Evolutionary conservation across 2,113 vertebrate species (phyloP).

Genomic region (Ahaetulla prasina): DNA sequence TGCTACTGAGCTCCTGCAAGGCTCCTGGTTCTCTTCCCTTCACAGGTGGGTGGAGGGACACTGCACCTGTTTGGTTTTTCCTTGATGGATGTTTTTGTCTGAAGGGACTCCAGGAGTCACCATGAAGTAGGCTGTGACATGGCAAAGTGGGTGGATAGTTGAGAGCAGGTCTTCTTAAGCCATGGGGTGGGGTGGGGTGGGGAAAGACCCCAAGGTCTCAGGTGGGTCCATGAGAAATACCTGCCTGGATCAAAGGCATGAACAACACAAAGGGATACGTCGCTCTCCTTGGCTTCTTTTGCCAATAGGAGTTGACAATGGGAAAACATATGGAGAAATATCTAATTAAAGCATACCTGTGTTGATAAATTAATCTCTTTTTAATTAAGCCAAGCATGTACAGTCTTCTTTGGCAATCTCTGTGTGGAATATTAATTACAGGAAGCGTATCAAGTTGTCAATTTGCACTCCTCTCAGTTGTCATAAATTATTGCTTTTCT

Average conservation of each 20-base stretch:
- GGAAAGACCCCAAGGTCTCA: too few relatives aligned
- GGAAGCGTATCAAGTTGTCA: background rate
- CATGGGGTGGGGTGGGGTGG: background rate
- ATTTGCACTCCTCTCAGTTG: background rate
- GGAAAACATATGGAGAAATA: background rate
- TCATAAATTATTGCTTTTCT: background rate
- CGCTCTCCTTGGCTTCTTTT: background rate
- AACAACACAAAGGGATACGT: background rate
- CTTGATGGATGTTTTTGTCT: background rate
- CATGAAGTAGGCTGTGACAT: background rate
- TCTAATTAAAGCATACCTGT: slow-evolving; percentile 24
- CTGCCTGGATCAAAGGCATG: background rate
- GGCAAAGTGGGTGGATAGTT: background rate
- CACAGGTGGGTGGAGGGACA: background rate
- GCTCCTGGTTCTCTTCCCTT: background rate
- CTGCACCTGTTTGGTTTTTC: background rate
- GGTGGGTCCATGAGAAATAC: background rate
- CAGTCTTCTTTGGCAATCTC: slow-evolving; percentile 28
- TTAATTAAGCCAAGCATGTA: slow-evolving; percentile 21
- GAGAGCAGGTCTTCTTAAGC: background rate
- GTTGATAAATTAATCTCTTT: slow-evolving; percentile 23
- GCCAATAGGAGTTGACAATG: background rate
- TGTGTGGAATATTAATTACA: slow-evolving; percentile 44
- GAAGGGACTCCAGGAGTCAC: background rate
- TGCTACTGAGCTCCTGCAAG: background rate